These are phyloP conservation scores for Gadopsis bispinosus DNA, from an alignment of 2,797 vertebrate genomes.

Conservation along the genomic window DNA sequence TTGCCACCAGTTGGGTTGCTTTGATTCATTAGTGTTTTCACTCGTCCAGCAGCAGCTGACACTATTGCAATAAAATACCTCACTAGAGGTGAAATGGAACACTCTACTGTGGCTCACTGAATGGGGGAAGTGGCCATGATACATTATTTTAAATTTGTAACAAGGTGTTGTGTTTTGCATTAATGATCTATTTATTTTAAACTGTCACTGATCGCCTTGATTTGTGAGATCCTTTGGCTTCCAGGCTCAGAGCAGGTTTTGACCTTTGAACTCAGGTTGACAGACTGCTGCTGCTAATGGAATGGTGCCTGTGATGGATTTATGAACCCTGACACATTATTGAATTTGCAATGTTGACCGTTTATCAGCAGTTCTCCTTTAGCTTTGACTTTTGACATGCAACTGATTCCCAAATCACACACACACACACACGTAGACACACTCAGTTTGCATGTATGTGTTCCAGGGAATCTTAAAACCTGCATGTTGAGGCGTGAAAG, in stretches of 20 bases:
- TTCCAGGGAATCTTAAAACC: neutral
- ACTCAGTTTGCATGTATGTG: slow-evolving; percentile 5
- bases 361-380: slow-evolving; percentile 10
- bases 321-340: neutral
- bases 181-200: too few relatives aligned
- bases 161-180: too few relatives aligned
- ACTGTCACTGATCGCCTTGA: too few relatives aligned
- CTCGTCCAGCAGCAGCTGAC: too few relatives aligned
- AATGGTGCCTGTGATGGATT: neutral
- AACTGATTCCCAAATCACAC: slow-evolving; percentile 2
- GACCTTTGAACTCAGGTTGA: neutral
- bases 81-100: neutral
- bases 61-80: neutral
- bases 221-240: neutral
- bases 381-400: neutral
- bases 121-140: neutral
- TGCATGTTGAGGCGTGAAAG: slow-evolving; percentile 49
- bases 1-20: neutral
- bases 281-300: neutral
- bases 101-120: neutral
- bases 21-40: neutral
- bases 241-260: too few relatives aligned
- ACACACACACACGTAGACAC: neutral
- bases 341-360: slow-evolving; percentile 8
- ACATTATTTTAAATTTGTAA: neutral